Base-by-base conservation (phyloP, 2,797 vertebrate species). In the Atherinosoma microstoma region DNA sequence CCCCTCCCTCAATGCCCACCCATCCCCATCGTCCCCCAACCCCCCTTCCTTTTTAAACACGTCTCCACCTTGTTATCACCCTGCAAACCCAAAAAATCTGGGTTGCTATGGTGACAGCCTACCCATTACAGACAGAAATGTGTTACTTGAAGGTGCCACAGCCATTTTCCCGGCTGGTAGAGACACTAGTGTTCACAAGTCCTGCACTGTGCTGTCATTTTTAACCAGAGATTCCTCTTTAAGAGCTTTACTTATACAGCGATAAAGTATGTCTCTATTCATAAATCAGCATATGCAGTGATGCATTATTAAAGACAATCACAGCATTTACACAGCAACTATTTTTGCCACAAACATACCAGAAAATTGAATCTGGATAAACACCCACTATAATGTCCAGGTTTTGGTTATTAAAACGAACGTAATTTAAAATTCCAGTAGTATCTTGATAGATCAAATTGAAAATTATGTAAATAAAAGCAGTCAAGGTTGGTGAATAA, bases 51-150 rank as follows among this genome's bases (percentile, higher is more conserved):
- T 47, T 83, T 75, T 76, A 79, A 85, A 64, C 89, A 85, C 86
- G 89, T 91, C 87, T 81, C 84, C 86, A 92, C 91, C 91, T 91
- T 93, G 91, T 94, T 94, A 93, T 92, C 87, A 83, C 88, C 84
- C 85, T 58, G 81, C 84, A 90, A 88, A 85, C 84, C 89, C 90
- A 91, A 91, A 90, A 92, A 73, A 85, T 84, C 92, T 84, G 67
- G 13, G 90, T 94, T 88, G 80, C 93, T 89, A 95, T 94, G 83
- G 92, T 5, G 87, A 95, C 93, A 86, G 86, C 80, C 83, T 91
- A 78, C 83, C 86, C 27, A 20, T 78, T 62, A 40, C 74, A 87
- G 70, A 73, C 74, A 76, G 79, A 88, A 86, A 92, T 82, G 84
- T 92, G 90, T 83, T 83, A 92, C 82, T 89, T 86, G 84, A 77